Conservation (phyloP, 2,888 invertebrate species). For the Diaprepes abbreviatus region DNA sequence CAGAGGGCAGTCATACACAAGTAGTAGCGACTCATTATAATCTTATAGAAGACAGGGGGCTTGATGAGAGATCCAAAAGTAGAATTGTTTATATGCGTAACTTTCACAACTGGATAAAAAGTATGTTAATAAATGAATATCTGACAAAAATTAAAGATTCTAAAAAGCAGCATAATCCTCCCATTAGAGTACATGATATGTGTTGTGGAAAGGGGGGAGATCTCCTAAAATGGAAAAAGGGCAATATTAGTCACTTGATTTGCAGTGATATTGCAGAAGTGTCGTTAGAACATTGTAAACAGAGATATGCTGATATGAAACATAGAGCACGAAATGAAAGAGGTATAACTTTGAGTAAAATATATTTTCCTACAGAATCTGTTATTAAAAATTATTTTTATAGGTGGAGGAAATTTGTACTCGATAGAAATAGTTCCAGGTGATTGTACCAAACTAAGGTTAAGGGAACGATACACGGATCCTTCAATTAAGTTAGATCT, state of each 20-base stretch:
- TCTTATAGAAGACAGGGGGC: slow-evolving; percentile 84
- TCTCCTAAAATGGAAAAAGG: slow-evolving; percentile 94
- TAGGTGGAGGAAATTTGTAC: slow-evolving; percentile 70
- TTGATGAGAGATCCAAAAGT: slow-evolving; percentile 85
- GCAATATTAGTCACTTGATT: slow-evolving; percentile 83
- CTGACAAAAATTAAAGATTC: slow-evolving; percentile 75
- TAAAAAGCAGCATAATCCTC: slow-evolving; percentile 76
- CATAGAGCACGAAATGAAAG: slow-evolving; percentile 58
- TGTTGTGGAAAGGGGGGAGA: slow-evolving; percentile 99
- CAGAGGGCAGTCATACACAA: slow-evolving; percentile 65
- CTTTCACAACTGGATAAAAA: slow-evolving; percentile 99
- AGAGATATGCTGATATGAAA: slow-evolving; percentile 82
- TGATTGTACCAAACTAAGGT: slow-evolving; percentile 89
- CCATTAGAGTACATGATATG: slow-evolving; percentile 87
- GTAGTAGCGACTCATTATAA: slow-evolving; percentile 96
- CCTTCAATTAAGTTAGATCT: slow-evolving; percentile 86
- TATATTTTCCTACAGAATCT: neutral
- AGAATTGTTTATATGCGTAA: slow-evolving; percentile 95
- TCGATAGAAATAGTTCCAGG: slow-evolving; percentile 91
- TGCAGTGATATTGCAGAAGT: slow-evolving; percentile 95
- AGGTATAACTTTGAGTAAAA: slow-evolving; percentile 24
- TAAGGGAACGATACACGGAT: slow-evolving; percentile 84
- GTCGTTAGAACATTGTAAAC: slow-evolving; percentile 91
- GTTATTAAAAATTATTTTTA: neutral
- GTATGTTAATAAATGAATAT: slow-evolving; percentile 91